Evolutionary conservation across 2,888 invertebrate genomes (phyloP).

Genomic region (Cephus pygmeus): DNA sequence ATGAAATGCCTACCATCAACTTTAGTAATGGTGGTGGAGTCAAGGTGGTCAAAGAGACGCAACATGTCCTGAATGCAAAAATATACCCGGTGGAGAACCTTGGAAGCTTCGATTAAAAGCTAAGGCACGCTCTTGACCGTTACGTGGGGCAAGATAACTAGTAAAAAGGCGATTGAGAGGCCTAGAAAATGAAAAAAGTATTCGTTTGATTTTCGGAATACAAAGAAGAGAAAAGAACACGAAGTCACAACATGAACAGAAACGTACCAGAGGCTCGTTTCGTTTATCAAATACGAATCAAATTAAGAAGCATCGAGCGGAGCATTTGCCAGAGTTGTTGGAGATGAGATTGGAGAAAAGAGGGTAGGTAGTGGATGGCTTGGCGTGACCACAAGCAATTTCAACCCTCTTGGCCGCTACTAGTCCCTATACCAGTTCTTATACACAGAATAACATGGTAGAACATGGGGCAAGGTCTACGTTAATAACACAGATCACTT

Average conservation of each 20-base stretch:
- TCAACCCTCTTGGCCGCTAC: conserved; percentile 28
- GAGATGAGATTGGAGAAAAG: conserved; percentile 3
- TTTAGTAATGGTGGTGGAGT: background rate
- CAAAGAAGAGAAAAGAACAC: background rate
- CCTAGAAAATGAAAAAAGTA: background rate
- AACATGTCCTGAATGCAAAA: background rate
- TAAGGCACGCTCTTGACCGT: background rate
- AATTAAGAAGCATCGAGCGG: conserved; percentile 2
- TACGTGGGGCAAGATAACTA: background rate
- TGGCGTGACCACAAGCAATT: conserved; percentile 59
- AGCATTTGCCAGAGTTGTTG: background rate
- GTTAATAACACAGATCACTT: conserved; percentile 61
- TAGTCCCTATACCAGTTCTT: background rate
- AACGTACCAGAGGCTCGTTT: background rate
- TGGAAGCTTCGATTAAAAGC: background rate
- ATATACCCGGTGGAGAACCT: background rate
- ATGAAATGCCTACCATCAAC: background rate
- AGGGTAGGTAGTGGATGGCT: conserved; percentile 17
- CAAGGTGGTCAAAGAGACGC: background rate
- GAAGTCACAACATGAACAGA: background rate
- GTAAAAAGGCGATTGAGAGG: background rate
- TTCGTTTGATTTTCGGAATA: background rate
- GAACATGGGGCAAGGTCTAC: conserved; percentile 60
- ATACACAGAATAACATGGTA: conserved; percentile 38
- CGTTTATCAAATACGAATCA: conserved; percentile 2